A percentile compares a stretch with the other conserved stretches of the same genome.
Conservation (phyloP, 2,113 vertebrate genomes). For the Myxocyprinus asiaticus region DNA sequence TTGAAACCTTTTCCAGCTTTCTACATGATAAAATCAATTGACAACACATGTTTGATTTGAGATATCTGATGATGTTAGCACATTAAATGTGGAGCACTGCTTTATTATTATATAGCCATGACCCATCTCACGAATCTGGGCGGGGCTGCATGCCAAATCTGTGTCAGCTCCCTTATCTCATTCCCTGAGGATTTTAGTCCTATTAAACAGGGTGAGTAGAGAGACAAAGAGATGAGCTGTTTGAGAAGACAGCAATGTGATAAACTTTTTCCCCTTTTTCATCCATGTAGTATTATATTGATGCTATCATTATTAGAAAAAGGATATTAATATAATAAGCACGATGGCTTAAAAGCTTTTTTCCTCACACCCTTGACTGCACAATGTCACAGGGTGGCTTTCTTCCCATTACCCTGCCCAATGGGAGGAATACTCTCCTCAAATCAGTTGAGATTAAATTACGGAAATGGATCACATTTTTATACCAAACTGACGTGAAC, state of each 20-base stretch:
- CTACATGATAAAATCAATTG: constrained; percentile 19
- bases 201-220: background rate
- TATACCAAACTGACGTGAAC: constrained; percentile 45
- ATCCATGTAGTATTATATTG: background rate
- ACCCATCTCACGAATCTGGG: constrained; percentile 54
- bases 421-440: constrained; percentile 65
- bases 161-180: constrained; percentile 13
- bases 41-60: constrained; percentile 3
- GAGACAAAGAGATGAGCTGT: background rate
- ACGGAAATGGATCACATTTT: constrained; percentile 62
- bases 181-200: constrained; percentile 12
- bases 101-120: constrained; percentile 64
- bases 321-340: constrained; percentile 21
- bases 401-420: constrained; percentile 50
- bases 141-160: constrained; percentile 46
- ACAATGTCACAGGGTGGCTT: constrained; percentile 63
- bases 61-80: constrained; percentile 28
- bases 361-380: constrained; percentile 65
- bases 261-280: background rate
- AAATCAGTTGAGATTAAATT: constrained; percentile 73
- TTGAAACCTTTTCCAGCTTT: background rate
- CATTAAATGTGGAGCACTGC: constrained; percentile 74
- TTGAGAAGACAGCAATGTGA: background rate
- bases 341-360: constrained; percentile 54
- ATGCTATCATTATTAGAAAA: constrained; percentile 22